These are phyloP conservation scores for Myrmecophaga tridactyla DNA, from an alignment of 2,113 vertebrate species.

Conservation along the genomic window DNA sequence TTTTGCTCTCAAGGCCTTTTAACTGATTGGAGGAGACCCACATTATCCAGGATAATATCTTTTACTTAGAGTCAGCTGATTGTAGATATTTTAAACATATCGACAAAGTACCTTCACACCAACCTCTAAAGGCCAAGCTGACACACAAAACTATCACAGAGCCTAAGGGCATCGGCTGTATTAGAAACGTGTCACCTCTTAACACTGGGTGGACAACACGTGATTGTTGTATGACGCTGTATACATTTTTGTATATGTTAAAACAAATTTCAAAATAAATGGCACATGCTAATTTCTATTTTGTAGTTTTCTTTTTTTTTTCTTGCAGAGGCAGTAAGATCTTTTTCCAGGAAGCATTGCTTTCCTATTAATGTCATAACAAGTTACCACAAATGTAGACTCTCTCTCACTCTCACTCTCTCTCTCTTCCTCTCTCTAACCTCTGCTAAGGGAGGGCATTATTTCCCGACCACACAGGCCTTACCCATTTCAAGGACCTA, in stretches of 20 bases:
- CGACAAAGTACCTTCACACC: no score
- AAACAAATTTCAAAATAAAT: slow-evolving; percentile 44
- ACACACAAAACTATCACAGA: no score
- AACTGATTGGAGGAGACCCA: no score
- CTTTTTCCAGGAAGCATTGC: not conserved
- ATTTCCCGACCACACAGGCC: no score
- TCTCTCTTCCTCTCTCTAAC: not conserved
- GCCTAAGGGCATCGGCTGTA: not conserved
- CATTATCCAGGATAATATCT: no score
- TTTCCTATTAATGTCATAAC: not conserved
- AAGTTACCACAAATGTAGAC: slow-evolving; percentile 13
- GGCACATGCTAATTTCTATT: not conserved
- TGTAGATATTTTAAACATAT: no score
- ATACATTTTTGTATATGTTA: not conserved
- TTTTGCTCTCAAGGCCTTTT: no score
- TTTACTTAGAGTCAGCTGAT: no score
- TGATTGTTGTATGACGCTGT: not conserved
- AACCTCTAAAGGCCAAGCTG: no score
- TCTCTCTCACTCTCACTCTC: not conserved
- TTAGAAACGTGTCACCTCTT: slow-evolving; percentile 31
- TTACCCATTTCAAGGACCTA: not conserved
- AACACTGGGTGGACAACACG: not conserved
- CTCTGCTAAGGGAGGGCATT: not conserved
- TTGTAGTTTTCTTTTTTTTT: slow-evolving; percentile 17
- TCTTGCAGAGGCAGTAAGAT: not conserved